phyloP scores from a whole-genome alignment of 2,113 vertebrate genomes.

The pig (Sus scrofa) region DNA sequence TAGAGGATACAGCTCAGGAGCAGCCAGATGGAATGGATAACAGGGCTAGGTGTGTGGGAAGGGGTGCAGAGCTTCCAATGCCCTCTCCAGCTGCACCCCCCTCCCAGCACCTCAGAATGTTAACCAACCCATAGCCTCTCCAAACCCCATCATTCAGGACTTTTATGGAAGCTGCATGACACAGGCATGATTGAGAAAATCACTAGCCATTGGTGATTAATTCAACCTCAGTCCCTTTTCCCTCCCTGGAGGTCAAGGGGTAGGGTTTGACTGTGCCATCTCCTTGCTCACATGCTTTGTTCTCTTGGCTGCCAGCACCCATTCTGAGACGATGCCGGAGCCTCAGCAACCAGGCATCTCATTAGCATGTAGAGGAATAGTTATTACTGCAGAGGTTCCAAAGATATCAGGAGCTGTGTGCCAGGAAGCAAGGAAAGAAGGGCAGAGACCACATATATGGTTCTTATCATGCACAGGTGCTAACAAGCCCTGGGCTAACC shows the following conservation, averaged over 20 bases:
- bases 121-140: neutral
- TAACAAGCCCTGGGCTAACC: neutral
- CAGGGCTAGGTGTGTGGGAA: neutral
- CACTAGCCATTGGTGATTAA: neutral
- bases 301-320: neutral
- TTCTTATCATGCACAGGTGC: neutral
- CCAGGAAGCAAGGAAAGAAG: neutral
- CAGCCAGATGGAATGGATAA: neutral
- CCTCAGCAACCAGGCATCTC: neutral
- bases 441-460: neutral
- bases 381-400: neutral
- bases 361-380: neutral
- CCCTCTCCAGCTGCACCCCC: neutral
- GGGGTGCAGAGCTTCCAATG: accelerated
- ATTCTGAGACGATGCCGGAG: neutral
- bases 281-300: neutral
- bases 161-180: neutral
- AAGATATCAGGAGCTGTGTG: neutral
- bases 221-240: neutral
- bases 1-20: neutral
- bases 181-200: neutral
- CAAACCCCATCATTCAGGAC: neutral
- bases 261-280: neutral
- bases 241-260: neutral
- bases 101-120: neutral